Evolutionary conservation across 2,888 invertebrate genomes (phyloP), one percentile per base, ranked within the genome.

Genomic region (Yponomeuta plumbellus): DNA sequence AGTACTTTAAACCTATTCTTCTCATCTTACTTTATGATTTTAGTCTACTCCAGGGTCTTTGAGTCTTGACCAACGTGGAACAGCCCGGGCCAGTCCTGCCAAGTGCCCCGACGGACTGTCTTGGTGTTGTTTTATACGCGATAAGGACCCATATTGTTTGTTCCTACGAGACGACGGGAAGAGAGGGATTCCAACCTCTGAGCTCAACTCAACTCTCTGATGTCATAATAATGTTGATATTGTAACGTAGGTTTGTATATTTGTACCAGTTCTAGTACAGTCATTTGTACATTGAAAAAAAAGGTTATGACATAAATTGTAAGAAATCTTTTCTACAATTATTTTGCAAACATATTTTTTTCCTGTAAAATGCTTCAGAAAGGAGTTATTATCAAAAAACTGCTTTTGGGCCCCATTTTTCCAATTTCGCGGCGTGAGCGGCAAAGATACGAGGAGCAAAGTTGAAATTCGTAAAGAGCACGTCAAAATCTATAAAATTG

Each of bases 51-150:
- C 8, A 17, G 3, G 17, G 13, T 52, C 44, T 17, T 17, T 17
- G 17, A 17, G 17, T 52, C 17, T 13, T 52, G 44, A 52, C 8
- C 44, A 52, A 52, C 1, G 59, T 22, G 21, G 23, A 59, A 59
- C 6, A 59, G 22, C 23, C 59, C 59, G 21, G 11, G 11, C 59
- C 11, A 59, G 59, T 59, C 59, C 59, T 26, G 64, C 44, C 23
- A 56, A 56, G 44, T 64, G 56, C 17, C 23, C 63, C 64, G 22
- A 34, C 39, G 39, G 34, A 58, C 34, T 21, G 72, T 71, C 76
- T 79, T 79, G 79, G 81, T 82, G 21, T 83, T 85, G 81, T 85
- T 81, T 78, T 72, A 75, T 73, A 76, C 75, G 75, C 77, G 81
- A 84, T 85, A 84, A 84, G 79, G 76, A 74, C 72, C 59, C 52